Base-by-base conservation (phyloP, 2,113 vertebrate genomes). In the Azemiops feae region DNA sequence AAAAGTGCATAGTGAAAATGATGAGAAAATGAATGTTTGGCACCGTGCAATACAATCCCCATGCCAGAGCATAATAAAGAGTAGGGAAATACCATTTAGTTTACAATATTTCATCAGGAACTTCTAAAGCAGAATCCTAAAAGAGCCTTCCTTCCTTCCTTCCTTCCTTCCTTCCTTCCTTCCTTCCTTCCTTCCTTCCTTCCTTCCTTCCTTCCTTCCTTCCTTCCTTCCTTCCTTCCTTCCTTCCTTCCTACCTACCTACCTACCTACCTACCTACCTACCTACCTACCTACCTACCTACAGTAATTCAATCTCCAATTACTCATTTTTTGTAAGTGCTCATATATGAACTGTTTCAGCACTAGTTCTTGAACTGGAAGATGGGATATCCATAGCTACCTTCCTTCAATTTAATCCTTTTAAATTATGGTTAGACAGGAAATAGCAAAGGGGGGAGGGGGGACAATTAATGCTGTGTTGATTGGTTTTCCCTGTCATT, bases 1-100 rank as follows among this genome's bases (percentile, higher is more conserved):
- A 97, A 97, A 96, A 93, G 91, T 95, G 92, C 92, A 94, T 92
- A 94, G 86, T 94, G 52, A 92, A 95, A 95, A 93, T 95, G 92
- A 91, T 95, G 90, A 95, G 47, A 93, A 96, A 96, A 95, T 7
- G 74, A 92, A 89, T 27, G 34, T 92, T 93, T 0, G 8, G 89
- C 39, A 94, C 92, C 91, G 16, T 94, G 1, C 23, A 85, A 25
- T 22, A 30, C 92, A 96, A 94, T 91, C 85, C 87, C 45, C 69
- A 1, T 3, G 4, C 53, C 0, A 9, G 10, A 93, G 30, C 53
- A 47, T 96, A 95, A 92, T 89, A 93, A 94, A 91, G 93, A 91
- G 91, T 27, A 47, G 55, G 88, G 95, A 94, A 95, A 95, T 94
- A 92, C 91, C 55, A 3, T 91, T 90, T 93, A 60, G 81, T 94